Evolutionary conservation across 2,888 invertebrate genomes (phyloP).

Genomic region (Phragmatobia fuliginosa): DNA sequence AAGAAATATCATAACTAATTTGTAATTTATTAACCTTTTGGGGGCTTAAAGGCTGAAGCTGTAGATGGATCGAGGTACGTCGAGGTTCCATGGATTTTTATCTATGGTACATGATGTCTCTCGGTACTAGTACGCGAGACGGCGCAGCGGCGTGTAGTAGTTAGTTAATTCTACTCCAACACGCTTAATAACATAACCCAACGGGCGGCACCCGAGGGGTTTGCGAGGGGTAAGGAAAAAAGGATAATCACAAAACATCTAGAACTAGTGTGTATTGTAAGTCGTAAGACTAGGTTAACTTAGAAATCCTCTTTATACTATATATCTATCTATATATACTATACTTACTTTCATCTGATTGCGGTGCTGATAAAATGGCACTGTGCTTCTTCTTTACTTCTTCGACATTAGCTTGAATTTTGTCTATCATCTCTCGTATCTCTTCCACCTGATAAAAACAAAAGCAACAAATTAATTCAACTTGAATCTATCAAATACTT

Average conservation of each 20-base stretch:
- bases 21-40: neutral
- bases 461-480: constrained; percentile 13
- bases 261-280: neutral
- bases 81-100: no score
- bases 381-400: constrained; percentile 99
- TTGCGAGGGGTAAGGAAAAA: no score
- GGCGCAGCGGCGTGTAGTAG: no score
- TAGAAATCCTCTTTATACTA: no score
- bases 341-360: constrained; percentile 98
- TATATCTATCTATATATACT: neutral
- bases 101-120: no score
- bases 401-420: constrained; percentile 99
- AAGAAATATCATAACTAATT: neutral
- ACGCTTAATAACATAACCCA: no score
- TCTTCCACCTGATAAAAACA: constrained; percentile 95
- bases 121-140: no score
- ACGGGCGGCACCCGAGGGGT: no score
- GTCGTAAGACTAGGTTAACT: neutral
- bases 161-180: no score
- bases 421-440: constrained; percentile 99
- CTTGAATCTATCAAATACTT: neutral
- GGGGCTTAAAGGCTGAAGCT: no score
- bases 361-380: constrained; percentile 99
- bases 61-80: no score
- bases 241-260: no score